These are phyloP conservation scores for Bellardia pandia DNA, from an alignment of 2,888 invertebrate species.

Conservation along the genomic window DNA sequence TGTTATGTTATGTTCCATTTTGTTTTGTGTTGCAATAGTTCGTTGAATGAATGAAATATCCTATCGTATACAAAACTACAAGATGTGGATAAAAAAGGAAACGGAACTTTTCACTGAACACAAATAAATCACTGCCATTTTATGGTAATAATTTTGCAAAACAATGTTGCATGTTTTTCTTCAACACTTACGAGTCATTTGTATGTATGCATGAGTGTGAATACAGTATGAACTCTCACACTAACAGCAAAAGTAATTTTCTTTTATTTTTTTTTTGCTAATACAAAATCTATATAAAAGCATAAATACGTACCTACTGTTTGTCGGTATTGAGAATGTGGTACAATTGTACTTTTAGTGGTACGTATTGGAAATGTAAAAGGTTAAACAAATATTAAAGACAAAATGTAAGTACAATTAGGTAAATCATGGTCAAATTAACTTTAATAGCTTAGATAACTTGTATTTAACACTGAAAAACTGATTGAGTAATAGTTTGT, in stretches of 20 bases:
- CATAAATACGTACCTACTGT: background rate
- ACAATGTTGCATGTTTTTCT: constrained; percentile 74
- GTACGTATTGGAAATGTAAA: too few species aligned
- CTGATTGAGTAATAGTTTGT: too few species aligned
- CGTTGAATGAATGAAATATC: constrained; percentile 59
- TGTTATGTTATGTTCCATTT: constrained; percentile 1
- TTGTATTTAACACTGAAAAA: too few species aligned
- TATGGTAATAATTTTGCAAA: constrained; percentile 76
- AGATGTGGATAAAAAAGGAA: constrained; percentile 71
- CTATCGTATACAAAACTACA: constrained; percentile 56
- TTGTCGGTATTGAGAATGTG: background rate
- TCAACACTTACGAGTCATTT: constrained; percentile 54
- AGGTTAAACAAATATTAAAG: too few species aligned
- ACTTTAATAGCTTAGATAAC: too few species aligned
- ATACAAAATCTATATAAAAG: constrained; percentile 16
- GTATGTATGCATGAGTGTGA: background rate
- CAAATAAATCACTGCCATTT: constrained; percentile 77
- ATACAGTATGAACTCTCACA: background rate
- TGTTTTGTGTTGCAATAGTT: constrained; percentile 54
- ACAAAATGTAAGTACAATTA: too few species aligned
- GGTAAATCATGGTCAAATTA: too few species aligned
- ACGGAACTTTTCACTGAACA: constrained; percentile 76
- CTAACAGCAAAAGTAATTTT: background rate
- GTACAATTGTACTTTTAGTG: too few species aligned
- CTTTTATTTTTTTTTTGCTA: background rate